These are phyloP conservation scores for Sander vitreus DNA, from an alignment of 2,113 vertebrate species.

Conservation along the genomic window DNA sequence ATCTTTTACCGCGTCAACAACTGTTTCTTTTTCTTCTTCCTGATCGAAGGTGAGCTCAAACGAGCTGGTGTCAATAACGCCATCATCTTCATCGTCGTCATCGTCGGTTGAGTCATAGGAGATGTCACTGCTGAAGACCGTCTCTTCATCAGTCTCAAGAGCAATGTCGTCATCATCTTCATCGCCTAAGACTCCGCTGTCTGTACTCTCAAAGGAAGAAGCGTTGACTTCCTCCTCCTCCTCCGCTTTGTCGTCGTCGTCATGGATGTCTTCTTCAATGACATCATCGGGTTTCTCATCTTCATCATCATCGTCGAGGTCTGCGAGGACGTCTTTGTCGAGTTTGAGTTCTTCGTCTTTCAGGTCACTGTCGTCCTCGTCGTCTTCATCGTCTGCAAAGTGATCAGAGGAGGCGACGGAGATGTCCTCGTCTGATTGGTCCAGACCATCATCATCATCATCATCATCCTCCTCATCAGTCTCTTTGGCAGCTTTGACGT, in stretches of 20 bases:
- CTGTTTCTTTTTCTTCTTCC: slow-evolving; percentile 17
- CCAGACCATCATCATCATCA: slow-evolving; percentile 45
- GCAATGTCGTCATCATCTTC: slow-evolving; percentile 50
- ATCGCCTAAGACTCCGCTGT: slow-evolving; percentile 71
- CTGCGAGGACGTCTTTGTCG: slow-evolving; percentile 5
- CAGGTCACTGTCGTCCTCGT: slow-evolving; percentile 56
- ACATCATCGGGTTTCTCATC: slow-evolving; percentile 35
- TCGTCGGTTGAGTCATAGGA: slow-evolving; percentile 43
- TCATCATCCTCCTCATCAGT: slow-evolving; percentile 41
- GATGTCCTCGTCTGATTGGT: slow-evolving; percentile 58
- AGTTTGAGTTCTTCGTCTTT: slow-evolving; percentile 26
- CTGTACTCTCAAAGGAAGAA: slow-evolving; percentile 37
- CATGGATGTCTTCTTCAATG: slow-evolving; percentile 24
- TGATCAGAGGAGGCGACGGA: slow-evolving; percentile 74
- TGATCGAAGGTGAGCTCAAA: slow-evolving; percentile 33
- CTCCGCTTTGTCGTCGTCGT: slow-evolving; percentile 1
- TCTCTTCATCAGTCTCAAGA: slow-evolving; percentile 44
- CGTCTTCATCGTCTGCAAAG: slow-evolving; percentile 76
- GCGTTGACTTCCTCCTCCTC: slow-evolving; percentile 30
- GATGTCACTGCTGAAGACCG: slow-evolving; percentile 30
- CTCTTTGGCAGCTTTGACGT: slow-evolving; percentile 13
- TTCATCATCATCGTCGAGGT: slow-evolving; percentile 3
- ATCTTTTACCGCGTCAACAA: slow-evolving; percentile 5
- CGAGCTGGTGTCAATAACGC: slow-evolving; percentile 47
- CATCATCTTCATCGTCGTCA: slow-evolving; percentile 50